These are phyloP conservation scores for Cranoglanis bouderius DNA, from an alignment of 2,113 vertebrate species.

Conservation along the genomic window DNA sequence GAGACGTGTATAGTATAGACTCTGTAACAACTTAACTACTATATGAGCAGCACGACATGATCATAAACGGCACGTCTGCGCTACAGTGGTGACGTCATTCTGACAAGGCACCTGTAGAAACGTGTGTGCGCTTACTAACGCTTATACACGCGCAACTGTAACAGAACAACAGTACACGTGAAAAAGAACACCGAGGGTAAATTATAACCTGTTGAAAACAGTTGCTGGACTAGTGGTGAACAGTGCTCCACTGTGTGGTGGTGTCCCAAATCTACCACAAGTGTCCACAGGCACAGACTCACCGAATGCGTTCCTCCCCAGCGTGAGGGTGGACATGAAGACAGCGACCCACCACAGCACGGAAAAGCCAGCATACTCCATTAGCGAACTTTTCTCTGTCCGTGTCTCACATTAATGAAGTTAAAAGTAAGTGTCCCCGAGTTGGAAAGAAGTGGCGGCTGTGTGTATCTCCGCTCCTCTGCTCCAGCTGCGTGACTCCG, in stretches of 20 bases:
- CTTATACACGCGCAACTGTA: neutral
- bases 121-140: neutral
- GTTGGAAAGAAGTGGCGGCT: neutral
- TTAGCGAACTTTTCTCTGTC: slow-evolving; percentile 18
- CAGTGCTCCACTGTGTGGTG: neutral
- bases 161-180: neutral
- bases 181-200: neutral
- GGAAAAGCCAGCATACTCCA: slow-evolving; percentile 45
- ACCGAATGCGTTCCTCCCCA: slow-evolving; percentile 44
- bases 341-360: slow-evolving; percentile 43
- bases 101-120: slow-evolving; percentile 24
- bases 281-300: slow-evolving; percentile 39
- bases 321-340: slow-evolving; percentile 30
- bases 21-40: neutral
- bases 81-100: neutral
- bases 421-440: neutral
- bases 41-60: neutral
- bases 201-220: neutral
- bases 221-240: neutral
- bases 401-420: slow-evolving; percentile 43
- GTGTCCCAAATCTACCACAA: slow-evolving; percentile 8
- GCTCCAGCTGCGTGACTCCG: neutral
- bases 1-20: neutral
- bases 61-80: neutral
- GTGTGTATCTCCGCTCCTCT: neutral